Evolutionary conservation across 1,140 invertebrate genomes (phyloP).

Genomic region (Solen grandis): DNA sequence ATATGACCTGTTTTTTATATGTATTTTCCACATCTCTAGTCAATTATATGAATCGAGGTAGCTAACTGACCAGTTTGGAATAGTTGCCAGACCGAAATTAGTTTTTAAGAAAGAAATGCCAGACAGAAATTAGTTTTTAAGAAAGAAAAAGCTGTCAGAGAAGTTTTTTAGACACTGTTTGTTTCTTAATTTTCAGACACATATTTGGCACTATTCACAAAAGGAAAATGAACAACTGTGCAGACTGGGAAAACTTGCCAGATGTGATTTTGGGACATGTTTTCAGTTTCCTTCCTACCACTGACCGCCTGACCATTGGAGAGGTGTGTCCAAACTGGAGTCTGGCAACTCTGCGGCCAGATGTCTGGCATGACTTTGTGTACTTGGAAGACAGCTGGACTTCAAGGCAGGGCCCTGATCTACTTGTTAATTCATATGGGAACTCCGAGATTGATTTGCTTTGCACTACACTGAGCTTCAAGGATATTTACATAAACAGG

Average conservation of each 20-base stretch:
- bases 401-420: not conserved
- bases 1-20: too few relatives aligned
- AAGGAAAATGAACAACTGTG: too few relatives aligned
- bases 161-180: too few relatives aligned
- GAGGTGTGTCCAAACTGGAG: slow-evolving; percentile 12
- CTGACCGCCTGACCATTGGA: slow-evolving; percentile 6
- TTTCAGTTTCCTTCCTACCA: not conserved
- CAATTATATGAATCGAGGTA: too few relatives aligned
- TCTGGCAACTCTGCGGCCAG: not conserved
- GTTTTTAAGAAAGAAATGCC: too few relatives aligned
- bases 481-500: not conserved
- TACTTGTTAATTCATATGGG: not conserved
- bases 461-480: not conserved
- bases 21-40: too few relatives aligned
- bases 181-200: not conserved
- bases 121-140: too few relatives aligned
- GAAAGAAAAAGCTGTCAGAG: too few relatives aligned
- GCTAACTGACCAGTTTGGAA: too few relatives aligned
- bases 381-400: not conserved
- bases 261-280: slow-evolving; percentile 19
- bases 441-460: not conserved
- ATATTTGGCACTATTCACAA: not conserved
- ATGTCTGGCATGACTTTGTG: slow-evolving; percentile 17
- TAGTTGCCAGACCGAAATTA: too few relatives aligned
- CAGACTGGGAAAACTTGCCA: slow-evolving; percentile 23